Evolutionary conservation across 2,888 invertebrate genomes (phyloP).

Genomic region (Liodrosophila aerea): DNA sequence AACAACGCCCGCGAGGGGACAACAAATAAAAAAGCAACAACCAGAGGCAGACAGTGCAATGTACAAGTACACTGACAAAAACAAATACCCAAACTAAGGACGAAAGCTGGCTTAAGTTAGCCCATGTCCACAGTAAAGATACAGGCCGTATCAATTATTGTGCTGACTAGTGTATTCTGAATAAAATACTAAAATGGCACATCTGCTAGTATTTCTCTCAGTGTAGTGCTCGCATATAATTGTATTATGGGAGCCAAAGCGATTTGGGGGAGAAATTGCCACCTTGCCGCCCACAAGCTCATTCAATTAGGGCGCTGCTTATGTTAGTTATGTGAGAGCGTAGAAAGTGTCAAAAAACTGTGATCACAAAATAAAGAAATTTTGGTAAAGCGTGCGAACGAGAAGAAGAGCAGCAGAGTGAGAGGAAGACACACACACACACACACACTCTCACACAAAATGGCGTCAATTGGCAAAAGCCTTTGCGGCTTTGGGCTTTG

Average conservation of each 20-base stretch:
- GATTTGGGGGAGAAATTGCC: slow-evolving; percentile 1
- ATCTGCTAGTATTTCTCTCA: not conserved
- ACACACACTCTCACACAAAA: no score
- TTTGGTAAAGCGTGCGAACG: slow-evolving; percentile 11
- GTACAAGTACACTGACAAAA: not conserved
- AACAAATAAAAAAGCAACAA: not conserved
- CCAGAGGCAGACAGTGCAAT: not conserved
- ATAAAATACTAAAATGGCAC: no score
- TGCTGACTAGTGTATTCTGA: no score
- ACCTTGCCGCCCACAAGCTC: slow-evolving; percentile 10
- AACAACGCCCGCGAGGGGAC: slow-evolving; percentile 29
- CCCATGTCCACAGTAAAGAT: no score
- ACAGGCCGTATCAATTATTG: no score
- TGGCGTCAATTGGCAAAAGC: slow-evolving; percentile 47
- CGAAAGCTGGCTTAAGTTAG: no score
- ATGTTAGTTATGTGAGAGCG: not conserved
- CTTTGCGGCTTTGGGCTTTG: slow-evolving; percentile 29
- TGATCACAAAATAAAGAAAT: not conserved
- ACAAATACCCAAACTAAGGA: no score
- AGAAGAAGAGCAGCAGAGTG: not conserved
- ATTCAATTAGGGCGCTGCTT: slow-evolving; percentile 9
- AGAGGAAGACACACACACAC: slow-evolving; percentile 20
- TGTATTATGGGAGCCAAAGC: not conserved
- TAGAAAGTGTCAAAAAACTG: slow-evolving; percentile 31
- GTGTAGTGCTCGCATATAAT: not conserved